Evolutionary conservation across 2,888 invertebrate genomes (phyloP).

Genomic region (Celastrina argiolus): DNA sequence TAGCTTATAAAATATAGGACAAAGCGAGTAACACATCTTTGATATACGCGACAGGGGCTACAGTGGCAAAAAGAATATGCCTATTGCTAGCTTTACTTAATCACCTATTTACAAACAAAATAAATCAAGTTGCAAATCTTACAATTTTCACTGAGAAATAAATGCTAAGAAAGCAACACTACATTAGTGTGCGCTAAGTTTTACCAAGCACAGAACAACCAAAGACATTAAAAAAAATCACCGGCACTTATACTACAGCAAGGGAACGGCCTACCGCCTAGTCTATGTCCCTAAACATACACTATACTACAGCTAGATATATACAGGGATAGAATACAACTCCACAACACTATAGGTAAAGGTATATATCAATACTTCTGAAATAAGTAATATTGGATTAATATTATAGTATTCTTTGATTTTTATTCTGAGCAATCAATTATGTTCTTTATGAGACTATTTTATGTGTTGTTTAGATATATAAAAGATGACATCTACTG

Average conservation of each 20-base stretch:
- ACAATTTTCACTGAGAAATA: constrained; percentile 18
- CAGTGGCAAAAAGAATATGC: background rate
- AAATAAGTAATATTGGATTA: too few species aligned
- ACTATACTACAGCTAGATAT: constrained; percentile 3
- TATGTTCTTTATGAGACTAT: too few species aligned
- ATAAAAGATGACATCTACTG: too few species aligned
- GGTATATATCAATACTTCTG: too few species aligned
- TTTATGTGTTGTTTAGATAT: too few species aligned
- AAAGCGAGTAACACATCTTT: constrained; percentile 15
- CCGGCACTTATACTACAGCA: background rate
- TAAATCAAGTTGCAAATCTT: constrained; percentile 4
- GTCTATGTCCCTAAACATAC: background rate
- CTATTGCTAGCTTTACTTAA: constrained; percentile 12
- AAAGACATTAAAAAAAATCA: background rate
- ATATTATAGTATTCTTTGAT: too few species aligned
- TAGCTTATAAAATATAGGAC: constrained; percentile 13
- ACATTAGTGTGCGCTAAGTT: constrained; percentile 16
- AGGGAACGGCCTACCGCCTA: constrained; percentile 16
- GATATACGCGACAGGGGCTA: background rate
- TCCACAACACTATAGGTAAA: background rate
- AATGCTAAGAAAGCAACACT: constrained; percentile 12
- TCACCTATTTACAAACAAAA: constrained; percentile 27
- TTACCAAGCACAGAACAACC: background rate
- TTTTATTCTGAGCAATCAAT: too few species aligned
- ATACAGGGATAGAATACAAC: background rate